phyloP scores from a whole-genome alignment of 2,888 invertebrate genomes.

The Drosophila parthenogenetica region DNA sequence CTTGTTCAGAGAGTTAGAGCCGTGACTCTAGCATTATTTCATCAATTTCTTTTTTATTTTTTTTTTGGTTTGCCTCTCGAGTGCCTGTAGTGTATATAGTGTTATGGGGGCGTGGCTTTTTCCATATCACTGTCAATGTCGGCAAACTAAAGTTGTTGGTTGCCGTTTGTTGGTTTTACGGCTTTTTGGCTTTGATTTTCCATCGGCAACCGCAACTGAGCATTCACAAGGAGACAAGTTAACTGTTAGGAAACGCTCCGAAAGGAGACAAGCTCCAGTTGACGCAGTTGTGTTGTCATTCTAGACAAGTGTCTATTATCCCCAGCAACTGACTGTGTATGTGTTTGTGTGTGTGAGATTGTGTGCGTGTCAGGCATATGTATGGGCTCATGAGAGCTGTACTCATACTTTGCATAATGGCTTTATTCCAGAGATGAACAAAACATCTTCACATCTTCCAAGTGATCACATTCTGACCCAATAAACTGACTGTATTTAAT shows the following conservation, averaged over 20 bases:
- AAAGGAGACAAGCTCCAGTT: not conserved
- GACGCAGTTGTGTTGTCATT: slow-evolving; percentile 26
- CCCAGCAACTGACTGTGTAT: slow-evolving; percentile 39
- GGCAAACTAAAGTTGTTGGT: slow-evolving; percentile 38
- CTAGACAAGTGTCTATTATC: slow-evolving; percentile 66
- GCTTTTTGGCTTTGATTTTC: slow-evolving; percentile 45
- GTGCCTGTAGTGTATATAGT: slow-evolving; percentile 4
- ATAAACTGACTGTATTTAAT: not conserved
- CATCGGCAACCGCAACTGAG: slow-evolving; percentile 28
- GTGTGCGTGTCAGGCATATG: slow-evolving; percentile 53
- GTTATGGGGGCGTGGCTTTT: slow-evolving; percentile 25
- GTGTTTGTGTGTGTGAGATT: not conserved
- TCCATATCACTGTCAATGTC: slow-evolving; percentile 14
- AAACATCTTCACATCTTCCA: not conserved
- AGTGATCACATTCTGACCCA: slow-evolving; percentile 5
- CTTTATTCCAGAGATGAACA: slow-evolving; percentile 13
- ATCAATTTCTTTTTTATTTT: not conserved
- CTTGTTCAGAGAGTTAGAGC: not conserved
- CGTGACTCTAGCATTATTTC: slow-evolving; percentile 2
- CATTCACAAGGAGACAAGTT: slow-evolving; percentile 3
- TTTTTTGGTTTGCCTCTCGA: slow-evolving; percentile 6
- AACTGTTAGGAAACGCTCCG: slow-evolving; percentile 6
- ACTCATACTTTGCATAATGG: slow-evolving; percentile 7
- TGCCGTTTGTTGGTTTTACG: slow-evolving; percentile 12
- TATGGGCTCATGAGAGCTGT: slow-evolving; percentile 23